A percentile compares a stretch with the other conserved stretches of the same genome.
Conservation (phyloP, 2,888 invertebrate genomes). For the Theretra japonica region DNA sequence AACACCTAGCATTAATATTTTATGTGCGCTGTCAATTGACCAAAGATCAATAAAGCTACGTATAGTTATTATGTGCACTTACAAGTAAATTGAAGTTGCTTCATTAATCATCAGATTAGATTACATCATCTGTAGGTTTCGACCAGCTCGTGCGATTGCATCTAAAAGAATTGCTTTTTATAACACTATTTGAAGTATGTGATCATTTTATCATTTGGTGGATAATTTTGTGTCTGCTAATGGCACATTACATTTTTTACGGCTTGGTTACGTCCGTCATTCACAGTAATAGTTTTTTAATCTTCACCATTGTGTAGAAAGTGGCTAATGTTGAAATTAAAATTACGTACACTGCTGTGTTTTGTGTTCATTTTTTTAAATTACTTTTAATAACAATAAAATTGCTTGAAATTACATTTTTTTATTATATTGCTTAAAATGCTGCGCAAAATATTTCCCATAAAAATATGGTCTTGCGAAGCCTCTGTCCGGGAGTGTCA, state of each 20-base stretch:
- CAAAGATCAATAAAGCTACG: too few relatives aligned
- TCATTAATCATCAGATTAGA: too few relatives aligned
- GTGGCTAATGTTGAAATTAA: conserved; percentile 3
- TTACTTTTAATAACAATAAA: too few relatives aligned
- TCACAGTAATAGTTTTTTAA: conserved; percentile 8
- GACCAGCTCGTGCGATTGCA: not conserved
- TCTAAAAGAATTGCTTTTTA: not conserved
- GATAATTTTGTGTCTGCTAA: not conserved
- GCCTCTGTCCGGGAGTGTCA: too few relatives aligned
- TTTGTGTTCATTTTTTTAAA: not conserved
- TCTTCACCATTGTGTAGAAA: not conserved
- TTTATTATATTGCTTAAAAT: too few relatives aligned
- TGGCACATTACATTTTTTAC: not conserved
- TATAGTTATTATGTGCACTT: too few relatives aligned
- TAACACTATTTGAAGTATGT: not conserved
- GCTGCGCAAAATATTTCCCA: too few relatives aligned
- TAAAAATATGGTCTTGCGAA: too few relatives aligned
- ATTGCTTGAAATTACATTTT: too few relatives aligned
- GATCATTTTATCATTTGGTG: not conserved
- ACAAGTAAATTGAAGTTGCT: too few relatives aligned
- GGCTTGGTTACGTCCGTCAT: not conserved
- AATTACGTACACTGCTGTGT: not conserved
- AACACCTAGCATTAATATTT: too few relatives aligned
- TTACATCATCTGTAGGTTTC: not conserved
- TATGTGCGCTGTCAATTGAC: too few relatives aligned